Conservation (phyloP, 64 coral and sea anemone species). For the Exaiptasia diaphana region DNA sequence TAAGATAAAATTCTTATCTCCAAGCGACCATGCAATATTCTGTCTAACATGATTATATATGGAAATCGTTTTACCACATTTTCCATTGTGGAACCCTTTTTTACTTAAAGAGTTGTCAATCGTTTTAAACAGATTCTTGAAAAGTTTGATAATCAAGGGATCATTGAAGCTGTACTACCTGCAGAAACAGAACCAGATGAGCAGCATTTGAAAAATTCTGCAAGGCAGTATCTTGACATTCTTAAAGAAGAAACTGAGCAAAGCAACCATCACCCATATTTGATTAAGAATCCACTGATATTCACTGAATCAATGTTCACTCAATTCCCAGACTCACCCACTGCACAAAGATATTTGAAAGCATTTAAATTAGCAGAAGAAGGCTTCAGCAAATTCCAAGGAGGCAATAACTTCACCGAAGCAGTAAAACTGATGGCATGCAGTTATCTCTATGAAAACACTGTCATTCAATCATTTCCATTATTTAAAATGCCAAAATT, state of each 20-base stretch:
- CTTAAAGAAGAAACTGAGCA: not conserved
- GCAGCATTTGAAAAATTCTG: not conserved
- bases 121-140: not conserved
- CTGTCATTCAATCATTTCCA: slow-evolving; percentile 21
- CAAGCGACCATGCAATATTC: too few relatives aligned
- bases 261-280: not conserved
- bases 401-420: slow-evolving; percentile 46
- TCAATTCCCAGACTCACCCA: slow-evolving; percentile 55
- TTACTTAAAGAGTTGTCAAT: too few relatives aligned
- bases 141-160: not conserved
- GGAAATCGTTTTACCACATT: too few relatives aligned
- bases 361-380: slow-evolving; percentile 44
- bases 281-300: not conserved
- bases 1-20: too few relatives aligned
- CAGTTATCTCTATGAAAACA: slow-evolving; percentile 45
- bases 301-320: slow-evolving; percentile 1
- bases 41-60: too few relatives aligned
- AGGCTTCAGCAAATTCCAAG: slow-evolving; percentile 42
- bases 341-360: slow-evolving; percentile 54
- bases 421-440: slow-evolving; percentile 55
- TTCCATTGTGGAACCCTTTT: too few relatives aligned
- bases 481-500: too few relatives aligned
- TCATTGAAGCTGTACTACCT: not conserved
- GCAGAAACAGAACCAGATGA: not conserved
- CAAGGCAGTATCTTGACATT: not conserved